A percentile compares a stretch with the other conserved stretches of the same genome.
phyloP scores from a whole-genome alignment of 1,140 invertebrate genomes.

The Vanessa atalanta region DNA sequence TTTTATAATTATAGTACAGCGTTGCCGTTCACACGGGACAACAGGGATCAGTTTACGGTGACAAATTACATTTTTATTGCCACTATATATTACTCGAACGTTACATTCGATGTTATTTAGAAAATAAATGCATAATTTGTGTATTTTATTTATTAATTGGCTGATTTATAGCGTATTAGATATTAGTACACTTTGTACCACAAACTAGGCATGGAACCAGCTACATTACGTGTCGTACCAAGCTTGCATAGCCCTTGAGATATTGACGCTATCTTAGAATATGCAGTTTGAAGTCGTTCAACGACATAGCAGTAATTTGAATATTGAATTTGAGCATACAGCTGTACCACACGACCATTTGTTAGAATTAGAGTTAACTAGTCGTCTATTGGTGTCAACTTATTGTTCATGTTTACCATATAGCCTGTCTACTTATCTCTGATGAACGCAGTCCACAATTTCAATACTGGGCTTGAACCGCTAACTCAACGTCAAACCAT shows the following conservation, averaged over 20 bases:
- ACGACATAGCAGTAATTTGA: slow-evolving; percentile 40
- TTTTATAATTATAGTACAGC: slow-evolving; percentile 41
- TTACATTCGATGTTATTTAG: neutral
- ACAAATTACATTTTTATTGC: slow-evolving; percentile 30
- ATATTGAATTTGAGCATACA: slow-evolving; percentile 40
- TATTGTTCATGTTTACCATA: slow-evolving; percentile 56
- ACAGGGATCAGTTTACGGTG: slow-evolving; percentile 22
- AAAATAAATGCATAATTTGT: neutral
- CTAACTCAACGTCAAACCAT: slow-evolving; percentile 62
- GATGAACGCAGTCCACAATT: slow-evolving; percentile 54
- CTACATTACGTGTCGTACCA: neutral
- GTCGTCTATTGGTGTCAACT: slow-evolving; percentile 53
- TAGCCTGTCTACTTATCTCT: slow-evolving; percentile 62
- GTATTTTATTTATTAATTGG: neutral
- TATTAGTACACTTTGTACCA: neutral
- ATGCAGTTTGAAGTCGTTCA: slow-evolving; percentile 30
- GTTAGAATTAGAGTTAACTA: slow-evolving; percentile 55
- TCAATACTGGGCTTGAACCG: slow-evolving; percentile 49
- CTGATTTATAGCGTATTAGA: neutral
- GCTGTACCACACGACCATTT: slow-evolving; percentile 45
- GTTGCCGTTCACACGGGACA: slow-evolving; percentile 19
- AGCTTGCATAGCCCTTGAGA: slow-evolving; percentile 2
- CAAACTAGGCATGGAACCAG: neutral
- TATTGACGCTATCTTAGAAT: slow-evolving; percentile 26
- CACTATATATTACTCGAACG: neutral